Evolutionary conservation across 2,888 invertebrate species (phyloP), one percentile per base, ranked within the genome.

Genomic region (Oxycera nigricornis): DNA sequence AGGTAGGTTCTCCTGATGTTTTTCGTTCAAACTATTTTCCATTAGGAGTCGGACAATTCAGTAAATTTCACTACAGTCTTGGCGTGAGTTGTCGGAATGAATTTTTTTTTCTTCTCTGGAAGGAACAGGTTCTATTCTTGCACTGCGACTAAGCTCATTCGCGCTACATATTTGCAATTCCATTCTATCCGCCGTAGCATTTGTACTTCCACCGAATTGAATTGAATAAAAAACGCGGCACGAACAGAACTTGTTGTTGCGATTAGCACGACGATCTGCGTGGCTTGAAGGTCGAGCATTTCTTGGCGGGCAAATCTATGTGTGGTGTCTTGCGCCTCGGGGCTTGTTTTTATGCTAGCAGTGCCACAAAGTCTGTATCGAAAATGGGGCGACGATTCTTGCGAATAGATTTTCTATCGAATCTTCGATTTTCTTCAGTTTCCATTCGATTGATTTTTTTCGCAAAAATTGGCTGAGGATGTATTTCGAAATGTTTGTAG

Each of bases 121-220:
- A 2, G 41, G 46, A 26, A 68, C 67, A 46, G 50, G 67, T 68
- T 68, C 50, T 68, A 41, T 65, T 68, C 28, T 46, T 68, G 26
- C 67, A 50, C 26, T 68, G 67, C 24, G 26, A 61, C 11, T 31
- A 20, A 31, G n/a, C 61, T 31, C 4, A 24, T 31, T 30, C 61
- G 11, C 61, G 28, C 24, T 31, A 22, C 24, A 55, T 55, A 55
- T n/a, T n/a, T n/a, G n/a, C n/a, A n/a, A n/a, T n/a, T n/a, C n/a
- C n/a, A n/a, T n/a, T n/a, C n/a, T n/a, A n/a, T n/a, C n/a, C n/a
- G n/a, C n/a, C n/a, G n/a, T n/a, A n/a, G n/a, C n/a, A n/a, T n/a
- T n/a, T n/a, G n/a, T n/a, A n/a, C n/a, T n/a, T n/a, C n/a, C n/a
- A n/a, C n/a, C n/a, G n/a, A n/a, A n/a, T n/a, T n/a, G n/a, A n/a